Conservation (phyloP, 2,113 vertebrate genomes). For the Sapajus apella region DNA sequence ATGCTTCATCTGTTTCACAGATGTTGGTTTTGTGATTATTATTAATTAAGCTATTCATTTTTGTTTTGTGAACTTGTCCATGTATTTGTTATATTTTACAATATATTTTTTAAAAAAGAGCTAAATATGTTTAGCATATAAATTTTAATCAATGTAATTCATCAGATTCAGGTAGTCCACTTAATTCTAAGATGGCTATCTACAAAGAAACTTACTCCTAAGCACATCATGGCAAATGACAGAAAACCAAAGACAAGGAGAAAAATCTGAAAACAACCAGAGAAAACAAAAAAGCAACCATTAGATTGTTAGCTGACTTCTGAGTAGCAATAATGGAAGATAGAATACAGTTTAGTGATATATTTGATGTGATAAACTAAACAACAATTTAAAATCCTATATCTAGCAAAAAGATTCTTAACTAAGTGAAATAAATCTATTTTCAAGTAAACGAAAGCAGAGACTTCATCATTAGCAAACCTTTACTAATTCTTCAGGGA, state of each 20-base stretch:
- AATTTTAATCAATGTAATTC: neutral
- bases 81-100: neutral
- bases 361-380: neutral
- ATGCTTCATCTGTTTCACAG: neutral
- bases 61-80: neutral
- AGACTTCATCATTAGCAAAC: neutral
- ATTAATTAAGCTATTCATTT: neutral
- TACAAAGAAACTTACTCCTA: neutral
- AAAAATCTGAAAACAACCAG: neutral
- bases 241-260: neutral
- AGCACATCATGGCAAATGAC: constrained; percentile 20
- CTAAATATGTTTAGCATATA: neutral
- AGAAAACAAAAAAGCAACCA: neutral
- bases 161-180: neutral
- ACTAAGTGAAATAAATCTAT: neutral
- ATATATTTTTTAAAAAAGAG: neutral
- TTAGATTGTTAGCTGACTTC: neutral
- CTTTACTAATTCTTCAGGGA: neutral
- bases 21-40: constrained; percentile 1
- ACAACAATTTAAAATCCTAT: constrained; percentile 9
- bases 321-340: neutral
- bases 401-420: neutral
- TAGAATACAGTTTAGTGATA: neutral
- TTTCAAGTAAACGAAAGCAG: neutral
- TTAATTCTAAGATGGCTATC: neutral